Base-by-base conservation (phyloP, 2,113 vertebrate genomes). In the Excalfactoria chinensis region DNA sequence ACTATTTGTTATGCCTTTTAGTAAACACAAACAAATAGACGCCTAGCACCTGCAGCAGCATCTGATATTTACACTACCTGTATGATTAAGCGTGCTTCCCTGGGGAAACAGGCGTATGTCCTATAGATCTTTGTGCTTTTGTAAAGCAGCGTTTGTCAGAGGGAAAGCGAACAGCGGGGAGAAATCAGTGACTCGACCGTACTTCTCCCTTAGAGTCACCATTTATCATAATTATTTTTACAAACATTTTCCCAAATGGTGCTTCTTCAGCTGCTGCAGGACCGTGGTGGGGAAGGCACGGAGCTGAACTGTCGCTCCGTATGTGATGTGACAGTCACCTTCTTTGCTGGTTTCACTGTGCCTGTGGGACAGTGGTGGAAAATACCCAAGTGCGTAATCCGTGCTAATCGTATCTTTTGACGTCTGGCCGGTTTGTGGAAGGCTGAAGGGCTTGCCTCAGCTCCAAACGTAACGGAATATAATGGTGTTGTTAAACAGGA, bases 31-130 rank as follows among this genome's bases (percentile, higher is more conserved):
- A 97, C 96, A 98, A 95, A 95, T 92, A 96, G 90, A 95, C 69
- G 95, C 95, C 86, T 95, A 86, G 96, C 97, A 97, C 96, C 97
- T 97, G 97, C 96, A 95, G 95, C 93, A 95, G 93, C 97, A 95
- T 82, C 74, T 97, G 97, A 86, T 96, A 96, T 97, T 97, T 97
- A 97, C 94, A 91, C 91, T 97, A 98, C 97, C 97, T 98, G 95
- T 93, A 34, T 95, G 93, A 96, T 95, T 94, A 95, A 93, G 88
- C 91, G 26, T 0, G 3, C 93, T 97, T 98, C 96, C 93, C 88
- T 80, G 96, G 95, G 96, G 97, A 97, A 97, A 91, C 21, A 93
- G 48, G 81, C 90, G 93, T 71, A 89, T 95, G 97, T 97, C 97
- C 96, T 97, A 96, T 93, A 44, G 1, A 70, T 96, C 94, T 93